These are phyloP conservation scores for Gracilinanus agilis DNA, from an alignment of 2,113 vertebrate species.

Conservation along the genomic window DNA sequence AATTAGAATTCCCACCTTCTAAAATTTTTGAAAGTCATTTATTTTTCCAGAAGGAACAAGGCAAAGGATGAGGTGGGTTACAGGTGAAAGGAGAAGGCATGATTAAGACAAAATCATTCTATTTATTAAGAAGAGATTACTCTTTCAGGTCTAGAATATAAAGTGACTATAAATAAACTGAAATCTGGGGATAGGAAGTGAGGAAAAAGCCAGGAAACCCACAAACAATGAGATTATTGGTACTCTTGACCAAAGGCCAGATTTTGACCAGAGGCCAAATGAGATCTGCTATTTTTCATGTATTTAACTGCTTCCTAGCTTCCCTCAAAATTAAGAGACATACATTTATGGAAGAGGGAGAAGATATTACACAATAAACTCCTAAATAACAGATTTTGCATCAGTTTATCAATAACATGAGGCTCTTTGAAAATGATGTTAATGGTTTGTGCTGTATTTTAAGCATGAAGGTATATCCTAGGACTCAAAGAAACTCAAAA, in stretches of 20 bases:
- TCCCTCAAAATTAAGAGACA: conserved; percentile 16
- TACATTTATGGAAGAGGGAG: conserved; percentile 25
- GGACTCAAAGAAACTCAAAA: neutral
- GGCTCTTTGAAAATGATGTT: neutral
- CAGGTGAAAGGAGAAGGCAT: conserved; percentile 29
- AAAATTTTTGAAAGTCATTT: neutral
- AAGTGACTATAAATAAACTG: neutral
- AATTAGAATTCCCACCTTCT: neutral
- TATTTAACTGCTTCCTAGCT: conserved; percentile 1
- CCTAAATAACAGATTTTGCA: neutral
- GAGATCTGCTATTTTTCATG: conserved; percentile 19
- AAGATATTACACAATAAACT: conserved; percentile 41
- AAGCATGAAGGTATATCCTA: neutral
- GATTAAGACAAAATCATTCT: neutral
- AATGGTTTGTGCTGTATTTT: neutral
- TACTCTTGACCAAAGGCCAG: no score
- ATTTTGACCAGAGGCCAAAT: no score
- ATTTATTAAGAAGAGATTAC: no score
- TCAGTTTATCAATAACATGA: conserved; percentile 25
- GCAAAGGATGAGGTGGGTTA: neutral
- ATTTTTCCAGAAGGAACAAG: neutral
- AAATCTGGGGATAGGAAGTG: neutral
- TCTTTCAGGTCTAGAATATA: neutral
- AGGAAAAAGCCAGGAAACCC: neutral
- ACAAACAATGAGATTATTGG: conserved; percentile 20